Evolutionary conservation across 2,113 vertebrate species (phyloP), one percentile per base, ranked within the genome.

Genomic region (Psittacula cyanocephala): DNA sequence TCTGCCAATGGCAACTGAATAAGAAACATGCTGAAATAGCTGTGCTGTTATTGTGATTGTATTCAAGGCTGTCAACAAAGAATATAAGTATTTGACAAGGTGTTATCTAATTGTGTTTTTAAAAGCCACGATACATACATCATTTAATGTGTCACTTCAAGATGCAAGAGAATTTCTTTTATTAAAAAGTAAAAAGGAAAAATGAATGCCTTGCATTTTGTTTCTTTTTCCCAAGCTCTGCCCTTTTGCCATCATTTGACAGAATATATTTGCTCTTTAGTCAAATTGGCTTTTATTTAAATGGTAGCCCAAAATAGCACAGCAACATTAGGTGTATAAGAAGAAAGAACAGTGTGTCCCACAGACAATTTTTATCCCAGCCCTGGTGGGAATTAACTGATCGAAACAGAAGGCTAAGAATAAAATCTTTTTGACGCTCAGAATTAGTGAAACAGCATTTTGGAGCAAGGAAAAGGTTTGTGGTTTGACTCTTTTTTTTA

Each of bases 41-140:
- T 96, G 94, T 87, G 97, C 97, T 85, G 93, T 97, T 97, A 98
- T 96, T 98, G 98, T 98, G 97, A 97, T 97, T 97, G 95, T 90
- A 96, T 97, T 96, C 98, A 60, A 91, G 97, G 98, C 98, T 99
- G 98, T 99, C 99, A 99, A 97, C 98, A 97, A 96, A 98, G 97
- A 97, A 98, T 98, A 95, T 97, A 98, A 97, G 97, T 94, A 97
- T 97, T 98, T 98, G 98, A 99, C 98, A 98, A 98, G 98, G 98
- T 98, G 98, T 98, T 99, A 98, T 98, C 98, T 98, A 98, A 98
- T 98, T 98, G 98, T 99, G 98, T 98, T 98, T 99, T 98, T 98
- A 98, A 98, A 99, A 98, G 98, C 97, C 98, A 97, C 96, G 97
- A 98, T 98, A 98, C 98, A 95, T 97, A 98, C 98, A 98, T 98